Base-by-base conservation (phyloP, 2,888 invertebrate genomes). In the Pseudeuparius sepicola region DNA sequence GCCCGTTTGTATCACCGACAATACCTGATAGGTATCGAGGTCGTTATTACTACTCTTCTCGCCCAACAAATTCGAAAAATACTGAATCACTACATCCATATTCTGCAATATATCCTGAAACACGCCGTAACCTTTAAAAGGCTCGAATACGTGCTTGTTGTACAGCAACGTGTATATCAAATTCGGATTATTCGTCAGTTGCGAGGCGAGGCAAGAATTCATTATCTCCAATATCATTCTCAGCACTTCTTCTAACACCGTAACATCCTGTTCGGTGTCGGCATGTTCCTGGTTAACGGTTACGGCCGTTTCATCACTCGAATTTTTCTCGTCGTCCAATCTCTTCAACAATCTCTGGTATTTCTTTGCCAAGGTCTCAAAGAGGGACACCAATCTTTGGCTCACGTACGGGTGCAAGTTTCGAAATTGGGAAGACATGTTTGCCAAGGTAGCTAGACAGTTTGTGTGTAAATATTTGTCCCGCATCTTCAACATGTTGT, bases 381-480 rank as follows among this genome's bases (percentile, higher is more conserved):
- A 92, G 24, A 94, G 63, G 20, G 89, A 89, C 36, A 98, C 76
- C 40, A 98, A 65, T 51, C 93, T 74, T 63, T 98, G 97, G 36
- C 94, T 87, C 5, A 96, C 97, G 58, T 94, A 93, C 0, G 96
- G 90, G 63, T 96, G 93, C 12, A 98, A 67, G 37, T 86, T 77
- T 51, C 87, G 75, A 60, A 97, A 97, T 56, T 84, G 82, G 46
- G 79, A 81, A 20, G 96, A 96, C 97, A 98, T 97, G 54, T 98
- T 98, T 10, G 98, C 97, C 48, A 98, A 70, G 4, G 97, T 96
- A 2, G 98, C 98, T 43, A 98, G 68, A 57, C 97, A 97, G 65
- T 98, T 98, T 3, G 96, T 97, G 60, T 98, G 98, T 11, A 98
- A 70, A 61, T 98, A 98, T 62, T 94, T 93, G 59, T 96, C 96